Evolutionary conservation across 2,797 vertebrate species (phyloP).

Genomic region (Chelon auratus): DNA sequence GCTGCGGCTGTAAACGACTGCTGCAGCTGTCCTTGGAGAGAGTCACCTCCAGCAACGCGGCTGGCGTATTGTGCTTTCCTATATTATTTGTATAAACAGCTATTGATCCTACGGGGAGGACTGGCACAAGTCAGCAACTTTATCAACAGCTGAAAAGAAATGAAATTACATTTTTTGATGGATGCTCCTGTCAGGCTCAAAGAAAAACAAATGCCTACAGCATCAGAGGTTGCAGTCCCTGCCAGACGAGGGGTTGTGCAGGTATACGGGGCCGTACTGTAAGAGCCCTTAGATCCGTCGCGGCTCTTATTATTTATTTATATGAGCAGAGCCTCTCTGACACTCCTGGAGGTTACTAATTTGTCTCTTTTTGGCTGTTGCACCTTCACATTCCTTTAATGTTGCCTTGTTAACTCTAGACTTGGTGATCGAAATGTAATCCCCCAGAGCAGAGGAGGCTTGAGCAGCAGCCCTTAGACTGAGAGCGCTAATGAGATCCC

Average conservation of each 20-base stretch:
- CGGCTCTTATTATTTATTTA: constrained; percentile 61
- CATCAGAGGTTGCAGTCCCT: constrained; percentile 43
- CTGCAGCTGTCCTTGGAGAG: constrained; percentile 69
- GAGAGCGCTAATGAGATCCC: constrained; percentile 83
- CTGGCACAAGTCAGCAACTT: constrained; percentile 87
- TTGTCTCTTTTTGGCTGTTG: constrained; percentile 70
- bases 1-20: constrained; percentile 36
- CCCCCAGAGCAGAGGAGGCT: constrained; percentile 67
- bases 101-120: constrained; percentile 83
- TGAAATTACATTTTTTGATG: constrained; percentile 87
- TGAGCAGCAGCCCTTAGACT: constrained; percentile 71
- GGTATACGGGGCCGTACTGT: constrained; percentile 49
- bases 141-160: constrained; percentile 83
- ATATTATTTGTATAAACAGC: constrained; percentile 83
- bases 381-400: constrained; percentile 76
- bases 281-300: constrained; percentile 41
- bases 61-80: constrained; percentile 61
- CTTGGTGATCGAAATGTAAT: constrained; percentile 74
- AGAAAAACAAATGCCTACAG: constrained; percentile 78
- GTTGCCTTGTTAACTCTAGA: constrained; percentile 78
- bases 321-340: constrained; percentile 47
- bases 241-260: constrained; percentile 44
- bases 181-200: constrained; percentile 82
- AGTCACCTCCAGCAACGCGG: constrained; percentile 73
- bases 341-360: constrained; percentile 68